Base-by-base conservation (phyloP, 2,888 invertebrate species). In the Ctena decussata region DNA sequence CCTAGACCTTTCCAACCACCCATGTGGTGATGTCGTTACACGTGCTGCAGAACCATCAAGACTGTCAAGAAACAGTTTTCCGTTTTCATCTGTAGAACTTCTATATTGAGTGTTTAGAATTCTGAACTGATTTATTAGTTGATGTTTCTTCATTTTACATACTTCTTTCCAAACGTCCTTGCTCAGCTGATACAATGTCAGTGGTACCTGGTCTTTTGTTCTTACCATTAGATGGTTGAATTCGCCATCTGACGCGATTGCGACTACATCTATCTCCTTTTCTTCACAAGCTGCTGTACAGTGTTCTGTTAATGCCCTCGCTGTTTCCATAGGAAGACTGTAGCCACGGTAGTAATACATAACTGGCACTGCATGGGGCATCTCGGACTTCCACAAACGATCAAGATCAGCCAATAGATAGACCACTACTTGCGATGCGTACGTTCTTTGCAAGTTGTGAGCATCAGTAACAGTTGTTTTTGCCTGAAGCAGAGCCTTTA, bases 351-450 rank as follows among this genome's bases (percentile, higher is more conserved):
- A 83, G 32, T 75, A 83, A 41, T 71, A 83, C 71, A 76, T n/a
- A 1, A 83, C 70, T 46, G 83, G 83, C 1, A 83, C 53, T 2
- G 83, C 83, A 57, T 83, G 79, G 1, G 83, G 79, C 65, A 74
- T 15, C 53, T 83, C 83, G 18, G 73, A 30, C 70, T 83, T 83
- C 83, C 79, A 83, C 35, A 83, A 39, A 27, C 83, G 65, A 69
- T 83, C 76, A 21, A 83, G 30, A 44, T 83, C 79, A 27, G 79
- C 75, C 27, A 83, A 74, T 37, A 83, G 76, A 65, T 75, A 75
- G 0, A 83, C 83, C 0, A 83, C 79, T 27, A 83, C 83, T 41
- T 83, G 83, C 18, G 83, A 79, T 0, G 79, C 83, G 0, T 27
- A 39, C 30, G 18, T 41, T 37, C 83, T 46, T 65, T 79, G 75